Conservation (phyloP, 2,888 invertebrate species). For the Frankliniella fusca region DNA sequence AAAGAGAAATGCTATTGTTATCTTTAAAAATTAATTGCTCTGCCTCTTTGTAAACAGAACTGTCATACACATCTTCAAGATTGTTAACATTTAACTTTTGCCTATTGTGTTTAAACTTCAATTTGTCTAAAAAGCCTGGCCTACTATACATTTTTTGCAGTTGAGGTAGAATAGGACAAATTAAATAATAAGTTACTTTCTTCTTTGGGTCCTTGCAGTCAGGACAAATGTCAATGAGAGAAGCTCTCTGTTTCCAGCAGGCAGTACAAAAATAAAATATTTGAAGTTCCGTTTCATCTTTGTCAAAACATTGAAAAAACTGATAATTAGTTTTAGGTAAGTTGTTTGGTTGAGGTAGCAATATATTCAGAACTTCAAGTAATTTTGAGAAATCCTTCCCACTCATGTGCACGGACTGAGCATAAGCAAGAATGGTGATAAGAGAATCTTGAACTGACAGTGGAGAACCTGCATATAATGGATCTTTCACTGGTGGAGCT, state of each 20-base stretch:
- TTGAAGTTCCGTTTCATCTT: background rate
- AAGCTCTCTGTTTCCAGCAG: background rate
- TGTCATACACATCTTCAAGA: too few relatives aligned
- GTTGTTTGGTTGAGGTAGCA: background rate
- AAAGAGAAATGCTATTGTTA: background rate
- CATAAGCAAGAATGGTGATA: background rate
- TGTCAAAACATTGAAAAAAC: background rate
- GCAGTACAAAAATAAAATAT: background rate
- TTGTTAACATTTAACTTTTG: background rate
- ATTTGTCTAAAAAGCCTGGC: background rate
- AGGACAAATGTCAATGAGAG: background rate
- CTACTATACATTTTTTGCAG: background rate
- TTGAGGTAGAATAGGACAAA: background rate
- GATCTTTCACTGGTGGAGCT: too few relatives aligned
- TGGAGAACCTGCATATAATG: background rate
- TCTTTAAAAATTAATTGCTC: background rate
- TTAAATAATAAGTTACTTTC: background rate
- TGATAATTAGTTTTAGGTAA: background rate
- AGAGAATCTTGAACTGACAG: background rate
- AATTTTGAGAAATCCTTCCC: background rate
- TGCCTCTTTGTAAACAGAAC: background rate
- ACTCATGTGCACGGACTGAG: background rate
- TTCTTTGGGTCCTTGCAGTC: background rate
- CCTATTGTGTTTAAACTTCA: background rate
- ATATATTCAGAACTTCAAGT: background rate